Conservation (phyloP, 2,113 vertebrate genomes). For the Syrmaticus mikado region DNA sequence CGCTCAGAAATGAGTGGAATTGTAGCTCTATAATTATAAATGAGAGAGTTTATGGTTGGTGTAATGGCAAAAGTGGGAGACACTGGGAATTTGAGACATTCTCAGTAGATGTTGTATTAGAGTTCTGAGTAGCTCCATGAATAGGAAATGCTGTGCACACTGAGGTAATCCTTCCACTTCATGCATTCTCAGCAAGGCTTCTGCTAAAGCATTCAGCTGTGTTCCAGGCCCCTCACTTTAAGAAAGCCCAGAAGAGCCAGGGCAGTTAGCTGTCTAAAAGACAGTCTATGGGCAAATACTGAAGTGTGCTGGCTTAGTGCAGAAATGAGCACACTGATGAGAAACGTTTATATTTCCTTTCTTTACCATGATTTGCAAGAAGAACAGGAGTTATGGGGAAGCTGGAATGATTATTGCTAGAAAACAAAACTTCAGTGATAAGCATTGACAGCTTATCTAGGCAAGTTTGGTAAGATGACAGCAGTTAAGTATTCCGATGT, state of each 20-base stretch:
- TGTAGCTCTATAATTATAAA: background rate
- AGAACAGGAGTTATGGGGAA: background rate
- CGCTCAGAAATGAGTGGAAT: background rate
- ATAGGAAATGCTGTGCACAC: fast-evolving
- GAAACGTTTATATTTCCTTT: background rate
- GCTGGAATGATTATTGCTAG: background rate
- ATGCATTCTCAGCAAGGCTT: fast-evolving
- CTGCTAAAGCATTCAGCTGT: background rate
- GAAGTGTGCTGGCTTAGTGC: fast-evolving
- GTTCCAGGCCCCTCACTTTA: background rate
- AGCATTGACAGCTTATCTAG: background rate
- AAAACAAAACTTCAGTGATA: background rate
- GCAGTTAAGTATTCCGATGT: background rate
- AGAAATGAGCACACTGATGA: background rate
- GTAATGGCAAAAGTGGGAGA: background rate
- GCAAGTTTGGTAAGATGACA: background rate
- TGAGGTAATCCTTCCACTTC: background rate
- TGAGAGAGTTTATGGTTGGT: background rate
- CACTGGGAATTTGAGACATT: background rate
- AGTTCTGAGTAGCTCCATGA: background rate
- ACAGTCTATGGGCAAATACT: background rate
- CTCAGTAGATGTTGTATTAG: background rate
- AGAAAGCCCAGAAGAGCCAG: background rate
- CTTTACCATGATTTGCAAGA: background rate
- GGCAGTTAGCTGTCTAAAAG: fast-evolving